These are phyloP conservation scores for Cyclargus thomasi DNA, from an alignment of 1,140 invertebrate genomes.

Conservation along the genomic window DNA sequence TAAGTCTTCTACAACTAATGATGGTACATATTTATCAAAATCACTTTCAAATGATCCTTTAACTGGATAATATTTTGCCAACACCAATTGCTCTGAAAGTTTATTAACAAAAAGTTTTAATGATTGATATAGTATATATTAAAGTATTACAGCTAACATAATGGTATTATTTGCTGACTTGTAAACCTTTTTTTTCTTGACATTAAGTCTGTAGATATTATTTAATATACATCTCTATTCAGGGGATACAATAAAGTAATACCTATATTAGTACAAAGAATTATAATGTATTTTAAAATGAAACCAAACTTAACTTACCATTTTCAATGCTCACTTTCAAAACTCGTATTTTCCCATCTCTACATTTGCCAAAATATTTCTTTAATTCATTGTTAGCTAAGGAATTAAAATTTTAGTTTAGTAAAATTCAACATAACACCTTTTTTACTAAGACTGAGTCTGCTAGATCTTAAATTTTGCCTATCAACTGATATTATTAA, in stretches of 20 bases:
- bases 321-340: slow-evolving; percentile 91
- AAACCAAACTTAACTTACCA: slow-evolving; percentile 75
- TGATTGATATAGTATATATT: too few relatives aligned
- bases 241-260: too few relatives aligned
- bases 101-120: neutral
- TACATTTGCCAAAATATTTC: slow-evolving; percentile 88
- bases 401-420: slow-evolving; percentile 49
- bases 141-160: too few relatives aligned
- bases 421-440: neutral
- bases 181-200: too few relatives aligned
- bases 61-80: slow-evolving; percentile 80
- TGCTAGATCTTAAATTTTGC: too few relatives aligned
- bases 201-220: too few relatives aligned
- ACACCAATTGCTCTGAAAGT: slow-evolving; percentile 84
- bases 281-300: too few relatives aligned
- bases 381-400: slow-evolving; percentile 88
- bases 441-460: too few relatives aligned
- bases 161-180: too few relatives aligned
- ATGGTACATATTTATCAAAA: slow-evolving; percentile 87
- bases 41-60: slow-evolving; percentile 90
- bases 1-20: slow-evolving; percentile 88
- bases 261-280: too few relatives aligned
- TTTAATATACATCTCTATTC: too few relatives aligned
- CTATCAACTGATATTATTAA: too few relatives aligned
- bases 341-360: slow-evolving; percentile 86